Base-by-base conservation (phyloP, 2,888 invertebrate species). In the Sarcophaga caerulescens region DNA sequence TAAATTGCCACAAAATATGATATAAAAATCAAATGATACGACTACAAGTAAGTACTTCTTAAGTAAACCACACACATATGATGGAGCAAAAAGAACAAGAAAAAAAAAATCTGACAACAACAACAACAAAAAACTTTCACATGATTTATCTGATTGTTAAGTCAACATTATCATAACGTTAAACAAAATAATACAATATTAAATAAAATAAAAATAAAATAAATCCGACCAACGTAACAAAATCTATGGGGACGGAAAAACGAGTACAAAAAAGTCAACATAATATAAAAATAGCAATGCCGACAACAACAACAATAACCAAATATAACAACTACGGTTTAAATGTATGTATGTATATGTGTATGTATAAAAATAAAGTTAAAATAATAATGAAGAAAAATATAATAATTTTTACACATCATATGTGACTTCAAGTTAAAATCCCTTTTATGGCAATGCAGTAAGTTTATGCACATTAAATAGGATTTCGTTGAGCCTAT, bases 401-500 rank as follows among this genome's bases (percentile, higher is more conserved):
- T 85, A 85, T 85, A 85, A 85, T 85, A 85, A 85, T 85, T 85
- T 83, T 83, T 77, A 83, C 85, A 85, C 85, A 85, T 85, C 85
- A 85, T 82, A 83, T 85, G 85, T 85, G 83, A 85, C 85, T 85
- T 85, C 80, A 83, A 85, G 83, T 83, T 85, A 74, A 85, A 85
- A 83, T 85, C 85, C 85, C 83, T 77, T 83, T 85, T 85, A 85
- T 85, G 80, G 85, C 85, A 77, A 77, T 85, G 85, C 85, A 85
- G 83, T 85, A 85, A 85, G 85, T 85, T 85, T 85, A 81, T 85
- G 82, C 85, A 83, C 85, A 85, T 83, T 85, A 85, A 85, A 85
- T 77, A 85, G 85, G 85, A 85, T 85, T 85, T 85, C 83, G 83
- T 85, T 85, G 85, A 85, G 85, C 85, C 85, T 83, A 83, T 85